phyloP scores from a whole-genome alignment of 2,113 vertebrate species.

The Dasyurus viverrinus region DNA sequence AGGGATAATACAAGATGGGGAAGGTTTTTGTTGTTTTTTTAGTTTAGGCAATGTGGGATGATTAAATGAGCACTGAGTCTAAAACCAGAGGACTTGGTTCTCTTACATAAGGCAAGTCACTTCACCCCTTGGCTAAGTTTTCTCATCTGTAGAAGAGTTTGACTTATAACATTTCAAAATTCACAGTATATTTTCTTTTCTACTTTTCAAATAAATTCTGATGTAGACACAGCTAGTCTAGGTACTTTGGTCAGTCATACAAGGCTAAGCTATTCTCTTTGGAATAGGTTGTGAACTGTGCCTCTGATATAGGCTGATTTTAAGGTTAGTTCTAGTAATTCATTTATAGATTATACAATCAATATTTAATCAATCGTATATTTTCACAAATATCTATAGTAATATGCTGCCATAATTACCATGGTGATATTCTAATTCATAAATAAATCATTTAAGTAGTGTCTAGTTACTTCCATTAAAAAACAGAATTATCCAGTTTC shows the following conservation, averaged over 20 bases:
- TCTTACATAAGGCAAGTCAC: not conserved
- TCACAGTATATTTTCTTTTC: not conserved
- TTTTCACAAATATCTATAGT: too few species aligned
- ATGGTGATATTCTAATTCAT: not conserved
- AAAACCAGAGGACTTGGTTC: not conserved
- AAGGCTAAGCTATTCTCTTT: not conserved
- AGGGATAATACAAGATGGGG: not conserved
- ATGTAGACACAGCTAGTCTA: not conserved
- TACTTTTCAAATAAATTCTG: not conserved
- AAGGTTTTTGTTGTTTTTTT: too few species aligned
- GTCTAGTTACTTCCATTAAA: not conserved
- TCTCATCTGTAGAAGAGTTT: too few species aligned
- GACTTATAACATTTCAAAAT: not conserved
- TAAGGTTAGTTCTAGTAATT: not conserved
- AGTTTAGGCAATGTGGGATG: not conserved
- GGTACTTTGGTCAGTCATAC: not conserved
- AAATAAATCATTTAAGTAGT: not conserved
- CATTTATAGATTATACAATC: not conserved
- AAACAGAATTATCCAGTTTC: not conserved
- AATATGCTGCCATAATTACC: not conserved
- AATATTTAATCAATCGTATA: too few species aligned
- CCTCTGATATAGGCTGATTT: not conserved
- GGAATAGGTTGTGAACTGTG: not conserved
- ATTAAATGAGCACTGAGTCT: not conserved
- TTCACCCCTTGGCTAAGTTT: not conserved